Evolutionary conservation across 2,113 vertebrate genomes (phyloP), one percentile per base, ranked within the genome.

Genomic region (Steatornis caripensis): DNA sequence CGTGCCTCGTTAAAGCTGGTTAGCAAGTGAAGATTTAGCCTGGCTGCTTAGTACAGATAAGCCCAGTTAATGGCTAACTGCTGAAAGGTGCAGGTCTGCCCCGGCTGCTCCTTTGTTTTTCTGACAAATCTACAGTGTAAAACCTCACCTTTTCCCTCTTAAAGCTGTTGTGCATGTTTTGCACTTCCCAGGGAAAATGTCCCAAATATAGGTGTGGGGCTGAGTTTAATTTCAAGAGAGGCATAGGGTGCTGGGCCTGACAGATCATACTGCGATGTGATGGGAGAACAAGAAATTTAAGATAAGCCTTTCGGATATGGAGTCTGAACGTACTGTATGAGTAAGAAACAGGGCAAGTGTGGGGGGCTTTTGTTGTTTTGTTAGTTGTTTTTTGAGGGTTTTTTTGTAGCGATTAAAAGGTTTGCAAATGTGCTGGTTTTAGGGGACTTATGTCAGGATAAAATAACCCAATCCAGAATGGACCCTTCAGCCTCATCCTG

Each of bases 181-280:
- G 29, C 0, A 0, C 36, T 53, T 77, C 26, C 29, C 11, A 8
- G 41, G 39, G 22, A 46, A 45, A 70, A 51, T 0, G 0, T 65
- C 49, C 30, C 77, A 41, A 12, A 7, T 71, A 11, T 2, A 54
- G 70, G 41, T 2, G 1, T 45, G 46, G 4, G 14, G 39, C 36
- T 62, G 41, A n/a, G n/a, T 37, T 89, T 82, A 45, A 48, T 14
- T 9, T 89, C 37, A 36, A 32, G 36, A 19, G 24, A 84, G 14
- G 6, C 74, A 37, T 74, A 57, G 23, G 39, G 65, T 87, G 37
- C 55, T 93, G n/a, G 55, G 27, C 12, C 48, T 91, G 54, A 48
- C 15, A 39, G 49, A 21, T 70, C 29, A 4, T 49, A 11, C 45
- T 37, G 74, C 8, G 2, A 77, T 71, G 27, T 23, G 20, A 16